phyloP scores from a whole-genome alignment of 2,797 vertebrate species.

The Ptychobarbus kaznakovi region DNA sequence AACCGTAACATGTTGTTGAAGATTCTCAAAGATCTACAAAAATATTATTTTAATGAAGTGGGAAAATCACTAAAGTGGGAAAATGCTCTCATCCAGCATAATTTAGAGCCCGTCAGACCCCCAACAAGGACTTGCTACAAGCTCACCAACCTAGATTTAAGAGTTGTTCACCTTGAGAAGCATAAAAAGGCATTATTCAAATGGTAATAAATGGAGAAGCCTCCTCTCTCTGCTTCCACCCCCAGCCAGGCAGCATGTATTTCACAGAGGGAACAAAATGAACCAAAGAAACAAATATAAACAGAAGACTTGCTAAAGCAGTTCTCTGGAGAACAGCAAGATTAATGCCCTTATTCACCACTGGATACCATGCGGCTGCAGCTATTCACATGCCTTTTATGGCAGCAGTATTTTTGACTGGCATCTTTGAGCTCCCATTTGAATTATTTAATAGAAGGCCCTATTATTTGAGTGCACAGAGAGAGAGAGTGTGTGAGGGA shows the following conservation, averaged over 20 bases:
- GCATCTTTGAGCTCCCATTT: slow-evolving; percentile 80
- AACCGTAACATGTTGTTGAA: neutral
- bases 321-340: slow-evolving; percentile 78
- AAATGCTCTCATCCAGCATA: neutral
- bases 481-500: neutral
- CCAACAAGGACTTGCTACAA: slow-evolving; percentile 11
- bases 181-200: slow-evolving; percentile 52
- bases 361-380: slow-evolving; percentile 72
- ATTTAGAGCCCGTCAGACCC: slow-evolving; percentile 1
- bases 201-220: slow-evolving; percentile 49
- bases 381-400: slow-evolving; percentile 80
- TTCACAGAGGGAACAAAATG: slow-evolving; percentile 50
- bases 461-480: slow-evolving; percentile 56
- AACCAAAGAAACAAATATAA: slow-evolving; percentile 57
- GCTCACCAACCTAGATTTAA: slow-evolving; percentile 54
- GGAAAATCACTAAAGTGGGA: neutral
- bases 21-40: neutral
- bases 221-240: slow-evolving; percentile 37
- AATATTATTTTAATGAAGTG: neutral
- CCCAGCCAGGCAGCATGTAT: slow-evolving; percentile 38
- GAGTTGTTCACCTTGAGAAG: slow-evolving; percentile 52
- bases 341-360: slow-evolving; percentile 83
- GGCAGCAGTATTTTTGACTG: slow-evolving; percentile 85
- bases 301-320: slow-evolving; percentile 74
- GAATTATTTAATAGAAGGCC: slow-evolving; percentile 83